Base-by-base conservation (phyloP, 2,888 invertebrate genomes). In the Pachycephus smyrnensis region DNA sequence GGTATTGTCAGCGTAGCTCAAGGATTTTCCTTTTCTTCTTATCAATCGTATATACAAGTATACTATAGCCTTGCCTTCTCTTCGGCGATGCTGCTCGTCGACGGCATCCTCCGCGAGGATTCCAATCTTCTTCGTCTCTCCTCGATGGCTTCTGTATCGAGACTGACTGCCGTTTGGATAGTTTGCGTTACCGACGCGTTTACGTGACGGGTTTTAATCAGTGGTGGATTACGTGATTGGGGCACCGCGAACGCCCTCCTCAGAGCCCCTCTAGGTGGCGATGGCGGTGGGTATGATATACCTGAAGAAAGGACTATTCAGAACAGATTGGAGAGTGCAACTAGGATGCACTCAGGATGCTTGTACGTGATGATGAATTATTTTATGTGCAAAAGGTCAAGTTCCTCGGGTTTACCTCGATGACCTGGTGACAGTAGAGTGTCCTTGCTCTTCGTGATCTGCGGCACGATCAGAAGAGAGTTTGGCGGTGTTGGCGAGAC, bases 241-340 rank as follows among this genome's bases (percentile, higher is more conserved):
- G 95, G 94, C 86, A 95, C 94, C 32, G 96, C 96, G 88, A 96
- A 95, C 1, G 92, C 90, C 73, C 92, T 88, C 76, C 92, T 87
- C 75, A 92, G 86, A 73, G 89, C 89, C 69, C 91, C 92, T 92
- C 94, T 93, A 88, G 90, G 93, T 87, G 89, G 97, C 83, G 96
- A 97, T 35, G 96, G 96, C 11, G 97, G 97, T 77, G 97, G 97
- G 91, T 97, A 97, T 82, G 96, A 96, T 80, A 95, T 95, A 80
- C 96, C 97, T 85, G 73, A 32, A 55, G 55, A 23, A 55, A 55
- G 23, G 9, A 55, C 23, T 23, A 9, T 55, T 23, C 9, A 55
- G 23, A 23, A 55, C 55, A 55, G 9, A 55, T 55, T 23, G 9
- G 2, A 55, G 23, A 23, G 23, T 23, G 55, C 23, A 55, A 9